A percentile compares a stretch with the other conserved stretches of the same genome.
These are phyloP conservation scores for Phenganax subtilis DNA, from an alignment of 92 coral and sea anemone genomes.

Conservation along the genomic window DNA sequence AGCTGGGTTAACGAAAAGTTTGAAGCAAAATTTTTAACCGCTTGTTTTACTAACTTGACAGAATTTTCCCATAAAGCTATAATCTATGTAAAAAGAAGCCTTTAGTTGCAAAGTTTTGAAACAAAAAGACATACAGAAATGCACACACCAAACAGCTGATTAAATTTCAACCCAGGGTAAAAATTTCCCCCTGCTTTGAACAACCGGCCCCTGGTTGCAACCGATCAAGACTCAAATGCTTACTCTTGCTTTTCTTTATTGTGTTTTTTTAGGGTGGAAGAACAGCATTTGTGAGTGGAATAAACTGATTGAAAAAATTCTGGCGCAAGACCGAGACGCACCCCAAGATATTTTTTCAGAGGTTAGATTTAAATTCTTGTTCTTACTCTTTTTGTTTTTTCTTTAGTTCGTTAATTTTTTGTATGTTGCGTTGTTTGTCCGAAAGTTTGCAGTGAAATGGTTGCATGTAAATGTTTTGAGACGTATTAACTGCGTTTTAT, in stretches of 20 bases:
- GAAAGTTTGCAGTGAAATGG: no score
- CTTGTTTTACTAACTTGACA: no score
- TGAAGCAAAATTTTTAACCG: no score
- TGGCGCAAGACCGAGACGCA: constrained; percentile 93
- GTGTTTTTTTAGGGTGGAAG: constrained; percentile 71
- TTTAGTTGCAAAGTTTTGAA: no score
- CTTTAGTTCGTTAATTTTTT: neutral
- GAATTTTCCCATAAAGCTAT: no score
- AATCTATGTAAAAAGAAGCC: no score
- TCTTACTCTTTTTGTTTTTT: neutral
- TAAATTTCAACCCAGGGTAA: no score
- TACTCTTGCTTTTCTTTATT: neutral
- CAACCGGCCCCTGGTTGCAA: no score
- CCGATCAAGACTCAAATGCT: neutral
- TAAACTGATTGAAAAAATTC: constrained; percentile 89
- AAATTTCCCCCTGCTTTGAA: no score
- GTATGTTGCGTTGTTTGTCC: neutral
- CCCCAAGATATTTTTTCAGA: constrained; percentile 96
- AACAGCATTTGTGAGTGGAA: constrained; percentile 94
- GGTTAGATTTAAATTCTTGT: constrained; percentile 41
- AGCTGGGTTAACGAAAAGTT: no score
- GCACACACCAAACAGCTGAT: no score
- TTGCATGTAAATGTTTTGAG: neutral
- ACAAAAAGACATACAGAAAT: no score
- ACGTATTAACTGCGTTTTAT: neutral